phyloP scores from a whole-genome alignment of 2,113 vertebrate genomes.

The Coreoperca whiteheadi region DNA sequence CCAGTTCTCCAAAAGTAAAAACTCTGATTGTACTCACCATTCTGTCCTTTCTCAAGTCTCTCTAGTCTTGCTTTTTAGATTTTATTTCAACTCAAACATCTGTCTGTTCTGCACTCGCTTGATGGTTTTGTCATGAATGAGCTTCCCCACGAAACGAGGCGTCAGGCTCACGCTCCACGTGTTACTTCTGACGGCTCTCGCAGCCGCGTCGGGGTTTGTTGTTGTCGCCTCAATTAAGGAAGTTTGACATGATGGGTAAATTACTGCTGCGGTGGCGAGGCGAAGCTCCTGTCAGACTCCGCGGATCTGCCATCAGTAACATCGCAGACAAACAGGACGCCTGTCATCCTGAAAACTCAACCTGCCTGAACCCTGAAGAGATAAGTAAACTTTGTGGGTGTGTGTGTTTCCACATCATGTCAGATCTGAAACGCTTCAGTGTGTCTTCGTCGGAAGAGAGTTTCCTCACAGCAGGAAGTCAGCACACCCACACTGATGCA shows the following conservation, averaged over 20 bases:
- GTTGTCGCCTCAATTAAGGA: neutral
- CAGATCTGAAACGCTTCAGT: constrained; percentile 51
- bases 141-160: neutral
- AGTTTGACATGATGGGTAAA: neutral
- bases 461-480: constrained; percentile 78
- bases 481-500: constrained; percentile 54
- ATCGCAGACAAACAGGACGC: neutral
- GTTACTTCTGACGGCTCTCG: neutral
- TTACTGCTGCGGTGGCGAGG: neutral
- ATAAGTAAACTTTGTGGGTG: neutral
- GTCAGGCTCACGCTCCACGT: neutral
- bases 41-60: neutral
- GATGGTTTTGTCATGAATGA: neutral
- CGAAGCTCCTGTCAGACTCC: neutral
- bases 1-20: neutral
- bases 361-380: constrained; percentile 10
- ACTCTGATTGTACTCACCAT: constrained; percentile 19
- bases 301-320: neutral
- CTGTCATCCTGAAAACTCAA: neutral
- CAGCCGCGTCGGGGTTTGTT: neutral
- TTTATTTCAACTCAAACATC: neutral
- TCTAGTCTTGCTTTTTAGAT: neutral
- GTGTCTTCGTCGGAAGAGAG: constrained; percentile 68
- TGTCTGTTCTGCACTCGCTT: neutral
- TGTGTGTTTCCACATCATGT: constrained; percentile 49